A percentile compares a stretch with the other conserved stretches of the same genome.
These are phyloP conservation scores for Agelas oroides DNA, from an alignment of 37 sponge, comb jelly and placozoan genomes.

Conservation along the genomic window DNA sequence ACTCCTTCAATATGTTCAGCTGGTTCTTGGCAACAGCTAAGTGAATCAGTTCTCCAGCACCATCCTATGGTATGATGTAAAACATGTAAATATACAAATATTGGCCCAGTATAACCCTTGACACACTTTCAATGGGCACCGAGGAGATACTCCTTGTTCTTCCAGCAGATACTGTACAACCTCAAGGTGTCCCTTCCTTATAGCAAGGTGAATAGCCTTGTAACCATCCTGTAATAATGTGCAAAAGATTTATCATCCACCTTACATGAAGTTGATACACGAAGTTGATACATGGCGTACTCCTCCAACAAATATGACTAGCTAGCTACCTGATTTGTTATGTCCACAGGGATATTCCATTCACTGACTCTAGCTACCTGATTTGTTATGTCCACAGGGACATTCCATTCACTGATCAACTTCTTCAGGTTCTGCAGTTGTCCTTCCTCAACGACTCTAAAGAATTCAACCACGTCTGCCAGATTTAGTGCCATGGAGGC, in stretches of 20 bases:
- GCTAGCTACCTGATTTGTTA: neutral
- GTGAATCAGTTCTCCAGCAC: constrained; percentile 23
- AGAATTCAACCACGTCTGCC: neutral
- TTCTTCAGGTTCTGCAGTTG: neutral
- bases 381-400: neutral
- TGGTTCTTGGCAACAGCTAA: constrained; percentile 4
- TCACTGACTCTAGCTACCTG: neutral
- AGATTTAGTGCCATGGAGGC: too few relatives aligned
- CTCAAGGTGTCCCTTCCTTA: constrained; percentile 16
- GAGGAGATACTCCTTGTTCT: constrained; percentile 9
- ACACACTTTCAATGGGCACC: constrained; percentile 2
- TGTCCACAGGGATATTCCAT: too few relatives aligned
- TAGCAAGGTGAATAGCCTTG: constrained; percentile 28
- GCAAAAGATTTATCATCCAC: neutral
- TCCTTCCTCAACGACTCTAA: constrained; percentile 11
- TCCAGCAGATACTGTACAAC: constrained; percentile 15
- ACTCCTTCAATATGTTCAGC: constrained; percentile 2
- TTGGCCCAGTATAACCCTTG: neutral
- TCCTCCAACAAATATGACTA: neutral
- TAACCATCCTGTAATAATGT: constrained; percentile 7
- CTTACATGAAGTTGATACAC: too few relatives aligned
- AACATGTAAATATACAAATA: neutral
- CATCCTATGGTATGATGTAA: neutral
- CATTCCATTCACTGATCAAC: neutral
- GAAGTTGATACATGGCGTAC: too few relatives aligned